Conservation (phyloP, 2,113 vertebrate genomes). For the Fulmarus glacialis region DNA sequence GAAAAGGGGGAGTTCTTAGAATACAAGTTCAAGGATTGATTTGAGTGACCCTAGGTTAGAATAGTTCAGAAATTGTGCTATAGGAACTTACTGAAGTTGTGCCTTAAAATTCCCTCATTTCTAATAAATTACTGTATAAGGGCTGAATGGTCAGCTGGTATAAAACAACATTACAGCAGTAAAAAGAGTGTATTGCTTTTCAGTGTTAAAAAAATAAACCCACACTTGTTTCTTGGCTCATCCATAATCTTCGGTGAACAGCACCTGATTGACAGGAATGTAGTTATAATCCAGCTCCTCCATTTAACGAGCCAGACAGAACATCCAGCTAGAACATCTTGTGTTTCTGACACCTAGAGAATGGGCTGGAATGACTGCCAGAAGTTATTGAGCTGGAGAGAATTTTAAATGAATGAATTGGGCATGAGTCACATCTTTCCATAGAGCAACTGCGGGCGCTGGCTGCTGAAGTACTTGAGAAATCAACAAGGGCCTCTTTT, state of each 20-base stretch:
- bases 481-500: slow-evolving; percentile 38
- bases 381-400: slow-evolving; percentile 42
- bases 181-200: background rate
- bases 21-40: background rate
- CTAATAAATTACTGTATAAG: background rate
- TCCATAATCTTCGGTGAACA: background rate
- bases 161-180: background rate
- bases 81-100: background rate
- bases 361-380: background rate
- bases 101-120: background rate
- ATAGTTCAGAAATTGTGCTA: background rate
- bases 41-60: background rate
- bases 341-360: slow-evolving; percentile 6
- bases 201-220: background rate
- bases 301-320: background rate
- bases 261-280: slow-evolving; percentile 3
- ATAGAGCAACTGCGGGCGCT: background rate
- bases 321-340: slow-evolving; percentile 5
- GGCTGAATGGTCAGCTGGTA: background rate
- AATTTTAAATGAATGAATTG: slow-evolving; percentile 39
- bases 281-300: background rate
- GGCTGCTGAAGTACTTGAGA: background rate
- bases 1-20: background rate
- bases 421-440: slow-evolving; percentile 32
- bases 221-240: background rate